These are phyloP conservation scores for Odontesthes bonariensis DNA, from an alignment of 2,113 vertebrate genomes.

Conservation along the genomic window DNA sequence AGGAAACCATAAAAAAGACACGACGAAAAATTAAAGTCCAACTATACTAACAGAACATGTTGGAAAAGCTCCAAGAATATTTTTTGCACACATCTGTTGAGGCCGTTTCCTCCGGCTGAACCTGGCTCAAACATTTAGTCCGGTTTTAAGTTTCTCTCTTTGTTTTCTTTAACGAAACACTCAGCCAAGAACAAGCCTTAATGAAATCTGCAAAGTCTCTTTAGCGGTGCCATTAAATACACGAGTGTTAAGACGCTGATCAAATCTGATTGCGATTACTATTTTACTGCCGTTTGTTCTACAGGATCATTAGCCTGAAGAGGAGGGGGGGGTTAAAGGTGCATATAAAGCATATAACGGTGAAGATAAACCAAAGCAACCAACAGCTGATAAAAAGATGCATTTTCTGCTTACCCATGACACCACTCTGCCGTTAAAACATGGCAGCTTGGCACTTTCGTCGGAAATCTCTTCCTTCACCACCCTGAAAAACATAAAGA, in stretches of 20 bases:
- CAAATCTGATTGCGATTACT: constrained; percentile 17
- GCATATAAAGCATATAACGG: too few relatives aligned
- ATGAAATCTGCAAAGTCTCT: constrained; percentile 1
- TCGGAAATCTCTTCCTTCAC: constrained; percentile 95
- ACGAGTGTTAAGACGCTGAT: background rate
- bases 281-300: constrained; percentile 31
- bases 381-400: background rate
- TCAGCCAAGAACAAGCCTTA: background rate
- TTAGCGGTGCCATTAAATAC: background rate
- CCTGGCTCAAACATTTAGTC: constrained; percentile 22
- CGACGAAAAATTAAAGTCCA: background rate
- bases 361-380: too few relatives aligned
- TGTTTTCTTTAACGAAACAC: background rate
- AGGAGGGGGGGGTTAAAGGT: too few relatives aligned
- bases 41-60: background rate
- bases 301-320: constrained; percentile 3
- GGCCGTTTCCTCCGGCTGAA: constrained; percentile 23
- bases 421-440: constrained; percentile 93
- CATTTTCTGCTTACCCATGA: constrained; percentile 88
- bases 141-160: constrained; percentile 8
- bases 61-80: constrained; percentile 11
- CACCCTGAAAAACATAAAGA: constrained; percentile 82
- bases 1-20: background rate
- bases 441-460: constrained; percentile 89
- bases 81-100: constrained; percentile 6